Conservation (phyloP, 2,888 invertebrate species). For the Pyralis farinalis region DNA sequence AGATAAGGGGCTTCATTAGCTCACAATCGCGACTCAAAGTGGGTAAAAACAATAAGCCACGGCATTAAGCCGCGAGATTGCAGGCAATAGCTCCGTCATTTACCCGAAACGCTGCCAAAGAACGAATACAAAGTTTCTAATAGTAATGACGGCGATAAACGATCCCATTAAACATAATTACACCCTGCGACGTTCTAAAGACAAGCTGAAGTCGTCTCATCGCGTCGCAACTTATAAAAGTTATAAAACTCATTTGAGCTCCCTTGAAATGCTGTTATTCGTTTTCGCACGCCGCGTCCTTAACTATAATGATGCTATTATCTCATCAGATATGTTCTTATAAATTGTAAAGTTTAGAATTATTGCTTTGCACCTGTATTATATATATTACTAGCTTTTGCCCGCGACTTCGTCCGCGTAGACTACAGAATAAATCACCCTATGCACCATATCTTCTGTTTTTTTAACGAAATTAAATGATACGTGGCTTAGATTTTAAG, state of each 20-base stretch:
- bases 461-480: no score
- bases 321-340: background rate
- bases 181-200: conserved; percentile 36
- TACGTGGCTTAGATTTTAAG: no score
- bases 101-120: conserved; percentile 23
- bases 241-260: conserved; percentile 54
- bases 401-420: no score
- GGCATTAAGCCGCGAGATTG: conserved; percentile 10
- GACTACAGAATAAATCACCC: no score
- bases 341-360: background rate
- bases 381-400: no score
- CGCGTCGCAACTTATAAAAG: conserved; percentile 45
- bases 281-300: conserved; percentile 17
- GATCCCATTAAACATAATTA: conserved; percentile 63
- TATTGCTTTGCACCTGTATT: no score
- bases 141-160: conserved; percentile 58
- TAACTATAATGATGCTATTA: conserved; percentile 6
- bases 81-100: conserved; percentile 18
- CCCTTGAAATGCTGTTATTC: conserved; percentile 18
- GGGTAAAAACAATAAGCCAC: conserved; percentile 11
- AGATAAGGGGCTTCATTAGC: conserved; percentile 1
- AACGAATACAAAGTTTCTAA: conserved; percentile 51
- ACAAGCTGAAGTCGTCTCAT: conserved; percentile 31
- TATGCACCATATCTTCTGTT: no score
- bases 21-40: conserved; percentile 1